Evolutionary conservation across 2,797 vertebrate genomes (phyloP).

Genomic region (Parotocinclus haroldoi): DNA sequence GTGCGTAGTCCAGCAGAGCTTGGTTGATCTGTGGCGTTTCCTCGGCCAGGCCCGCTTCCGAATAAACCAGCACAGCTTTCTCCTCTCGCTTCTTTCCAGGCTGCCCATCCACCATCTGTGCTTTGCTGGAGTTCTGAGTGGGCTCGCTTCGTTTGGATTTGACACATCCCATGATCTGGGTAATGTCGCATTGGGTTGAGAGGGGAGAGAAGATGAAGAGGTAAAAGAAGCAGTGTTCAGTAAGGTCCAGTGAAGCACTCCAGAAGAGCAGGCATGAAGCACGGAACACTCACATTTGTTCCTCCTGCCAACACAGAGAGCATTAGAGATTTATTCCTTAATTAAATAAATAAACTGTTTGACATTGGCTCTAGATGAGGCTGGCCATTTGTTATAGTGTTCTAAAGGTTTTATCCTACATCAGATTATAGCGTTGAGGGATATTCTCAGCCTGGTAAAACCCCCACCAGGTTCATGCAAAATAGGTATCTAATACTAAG

Average conservation of each 20-base stretch:
- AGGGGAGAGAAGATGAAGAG: neutral
- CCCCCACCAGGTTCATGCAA: no score
- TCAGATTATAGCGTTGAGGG: no score
- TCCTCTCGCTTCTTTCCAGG: conserved; percentile 61
- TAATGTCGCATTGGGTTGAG: conserved; percentile 58
- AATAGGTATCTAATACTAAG: no score
- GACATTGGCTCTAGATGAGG: conserved; percentile 24
- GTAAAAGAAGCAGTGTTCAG: neutral
- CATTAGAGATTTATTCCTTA: conserved; percentile 51
- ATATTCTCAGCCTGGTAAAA: neutral
- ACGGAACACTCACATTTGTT: conserved; percentile 16
- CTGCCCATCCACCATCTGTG: conserved; percentile 55
- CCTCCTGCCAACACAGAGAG: conserved; percentile 43
- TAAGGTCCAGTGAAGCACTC: neutral
- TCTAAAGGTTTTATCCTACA: conserved; percentile 22
- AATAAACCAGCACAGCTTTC: conserved; percentile 64
- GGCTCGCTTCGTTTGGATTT: conserved; percentile 86
- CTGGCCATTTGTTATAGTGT: conserved; percentile 35
- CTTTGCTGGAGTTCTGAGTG: conserved; percentile 60
- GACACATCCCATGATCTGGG: conserved; percentile 88
- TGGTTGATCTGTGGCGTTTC: conserved; percentile 56
- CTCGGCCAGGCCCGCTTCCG: conserved; percentile 51
- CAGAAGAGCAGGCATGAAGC: conserved; percentile 9
- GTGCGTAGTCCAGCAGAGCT: conserved; percentile 81
- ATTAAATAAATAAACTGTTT: conserved; percentile 51